Conservation (phyloP, 2,797 vertebrate species). For the Sphenopsis melanotis region DNA sequence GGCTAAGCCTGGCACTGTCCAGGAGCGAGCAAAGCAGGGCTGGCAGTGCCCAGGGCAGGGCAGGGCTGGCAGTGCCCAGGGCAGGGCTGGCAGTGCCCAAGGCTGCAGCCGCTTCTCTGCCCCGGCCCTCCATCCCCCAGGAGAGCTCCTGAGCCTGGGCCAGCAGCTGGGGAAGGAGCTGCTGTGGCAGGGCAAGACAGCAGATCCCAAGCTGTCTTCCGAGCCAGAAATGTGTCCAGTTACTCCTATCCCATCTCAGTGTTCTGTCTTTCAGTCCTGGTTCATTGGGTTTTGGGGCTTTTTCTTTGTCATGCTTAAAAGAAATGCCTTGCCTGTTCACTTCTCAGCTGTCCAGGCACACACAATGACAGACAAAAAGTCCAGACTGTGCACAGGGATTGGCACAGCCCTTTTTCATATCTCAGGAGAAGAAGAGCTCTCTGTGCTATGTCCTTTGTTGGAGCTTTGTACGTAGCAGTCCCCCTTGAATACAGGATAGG, state of each 20-base stretch:
- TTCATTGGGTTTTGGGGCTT: not conserved
- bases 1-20: not conserved
- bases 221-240: not conserved
- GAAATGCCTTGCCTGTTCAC: not conserved
- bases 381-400: not conserved
- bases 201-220: accelerated
- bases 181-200: no score
- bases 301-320: not conserved
- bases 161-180: not conserved
- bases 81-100: no score
- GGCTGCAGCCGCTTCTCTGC: accelerated
- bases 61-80: no score
- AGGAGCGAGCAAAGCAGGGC: accelerated
- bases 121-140: accelerated
- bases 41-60: no score
- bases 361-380: not conserved
- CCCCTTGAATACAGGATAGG: not conserved
- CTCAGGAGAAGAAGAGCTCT: not conserved
- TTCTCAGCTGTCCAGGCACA: not conserved
- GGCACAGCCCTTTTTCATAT: not conserved
- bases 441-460: not conserved
- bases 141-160: not conserved
- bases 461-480: accelerated
- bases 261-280: not conserved
- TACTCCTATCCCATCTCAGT: not conserved